Evolutionary conservation across 2,113 vertebrate genomes (phyloP).

Genomic region (Megaleporinus macrocephalus): DNA sequence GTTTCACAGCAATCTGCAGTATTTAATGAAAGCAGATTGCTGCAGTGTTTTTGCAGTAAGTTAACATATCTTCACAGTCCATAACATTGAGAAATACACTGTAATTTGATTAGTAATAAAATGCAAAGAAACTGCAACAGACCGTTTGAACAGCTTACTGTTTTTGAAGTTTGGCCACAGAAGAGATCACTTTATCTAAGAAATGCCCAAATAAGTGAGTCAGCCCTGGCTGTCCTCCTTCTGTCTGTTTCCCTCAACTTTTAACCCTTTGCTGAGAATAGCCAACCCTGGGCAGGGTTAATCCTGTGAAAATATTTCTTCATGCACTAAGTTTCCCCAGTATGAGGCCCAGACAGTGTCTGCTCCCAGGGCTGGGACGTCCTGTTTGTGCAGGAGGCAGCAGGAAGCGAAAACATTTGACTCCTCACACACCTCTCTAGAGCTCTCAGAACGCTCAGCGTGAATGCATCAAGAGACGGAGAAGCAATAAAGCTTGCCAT

Average conservation of each 20-base stretch:
- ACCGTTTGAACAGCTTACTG: background rate
- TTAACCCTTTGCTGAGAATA: conserved; percentile 50
- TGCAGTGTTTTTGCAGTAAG: too few species aligned
- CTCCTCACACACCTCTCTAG: conserved; percentile 50
- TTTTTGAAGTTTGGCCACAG: conserved; percentile 2
- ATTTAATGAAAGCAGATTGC: too few species aligned
- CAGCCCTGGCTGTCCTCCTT: conserved; percentile 1
- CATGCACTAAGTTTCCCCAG: conserved; percentile 27
- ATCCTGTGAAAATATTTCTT: conserved; percentile 60
- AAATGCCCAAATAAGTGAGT: conserved; percentile 24
- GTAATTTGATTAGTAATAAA: background rate
- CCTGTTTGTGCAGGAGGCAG: conserved; percentile 43
- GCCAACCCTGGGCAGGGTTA: conserved; percentile 52
- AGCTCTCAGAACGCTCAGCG: conserved; percentile 8
- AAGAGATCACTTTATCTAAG: background rate
- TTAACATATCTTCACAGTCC: too few species aligned
- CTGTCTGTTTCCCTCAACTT: conserved; percentile 48
- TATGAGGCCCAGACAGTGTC: conserved; percentile 57
- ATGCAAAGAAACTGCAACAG: background rate
- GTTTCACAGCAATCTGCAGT: too few species aligned
- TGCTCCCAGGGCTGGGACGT: conserved; percentile 55
- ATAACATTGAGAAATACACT: conserved; percentile 22
- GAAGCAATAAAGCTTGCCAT: background rate
- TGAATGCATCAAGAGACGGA: background rate
- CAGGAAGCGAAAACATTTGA: conserved; percentile 45